Evolutionary conservation across 23 tunicate species (phyloP).

Genomic region (Corella eumyota): DNA sequence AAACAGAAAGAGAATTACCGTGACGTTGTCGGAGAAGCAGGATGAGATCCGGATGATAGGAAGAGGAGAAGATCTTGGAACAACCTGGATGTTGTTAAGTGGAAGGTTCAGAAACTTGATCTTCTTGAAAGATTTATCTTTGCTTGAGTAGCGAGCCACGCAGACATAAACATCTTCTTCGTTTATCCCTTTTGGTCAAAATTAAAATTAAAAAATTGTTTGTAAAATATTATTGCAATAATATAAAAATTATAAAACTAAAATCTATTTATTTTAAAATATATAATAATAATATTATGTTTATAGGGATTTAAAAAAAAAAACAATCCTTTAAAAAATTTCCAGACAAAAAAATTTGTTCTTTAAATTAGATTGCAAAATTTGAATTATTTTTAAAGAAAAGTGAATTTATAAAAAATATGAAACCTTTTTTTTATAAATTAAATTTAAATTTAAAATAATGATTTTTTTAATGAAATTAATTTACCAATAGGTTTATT

Average conservation of each 20-base stretch:
- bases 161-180: slow-evolving; percentile 89
- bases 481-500: slow-evolving; percentile 65
- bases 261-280: too few species aligned
- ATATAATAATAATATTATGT: too few species aligned
- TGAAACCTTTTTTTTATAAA: too few species aligned
- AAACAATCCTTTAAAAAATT: too few species aligned
- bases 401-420: too few species aligned
- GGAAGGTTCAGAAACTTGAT: slow-evolving; percentile 46
- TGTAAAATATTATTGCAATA: not conserved
- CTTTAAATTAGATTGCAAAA: too few species aligned
- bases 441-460: not conserved
- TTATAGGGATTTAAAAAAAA: too few species aligned
- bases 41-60: slow-evolving; percentile 57
- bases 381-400: too few species aligned
- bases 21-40: too few species aligned
- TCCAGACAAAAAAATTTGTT: too few species aligned
- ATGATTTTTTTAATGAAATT: not conserved
- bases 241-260: too few species aligned
- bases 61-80: slow-evolving; percentile 39
- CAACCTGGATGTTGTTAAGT: slow-evolving; percentile 39
- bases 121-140: slow-evolving; percentile 67
- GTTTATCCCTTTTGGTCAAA: slow-evolving; percentile 37
- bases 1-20: too few species aligned
- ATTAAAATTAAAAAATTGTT: not conserved
- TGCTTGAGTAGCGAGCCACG: slow-evolving; percentile 65